Conservation (phyloP, 2,113 vertebrate species). For the Ibidorhyncha struthersii region DNA sequence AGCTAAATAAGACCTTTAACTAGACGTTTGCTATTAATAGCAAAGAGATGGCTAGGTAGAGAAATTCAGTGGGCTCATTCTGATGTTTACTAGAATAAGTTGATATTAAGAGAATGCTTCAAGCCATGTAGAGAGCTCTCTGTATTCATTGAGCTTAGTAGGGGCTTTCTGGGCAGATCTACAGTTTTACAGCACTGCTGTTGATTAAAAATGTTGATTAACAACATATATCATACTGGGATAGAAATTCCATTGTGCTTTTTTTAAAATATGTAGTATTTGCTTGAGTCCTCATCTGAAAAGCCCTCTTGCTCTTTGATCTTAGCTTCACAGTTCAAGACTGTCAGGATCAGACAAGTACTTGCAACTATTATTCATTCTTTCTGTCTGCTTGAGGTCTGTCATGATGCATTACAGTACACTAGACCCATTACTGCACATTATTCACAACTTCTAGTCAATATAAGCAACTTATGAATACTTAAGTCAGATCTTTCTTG, state of each 20-base stretch:
- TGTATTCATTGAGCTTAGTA: not conserved
- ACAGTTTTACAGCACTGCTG: not conserved
- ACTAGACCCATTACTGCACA: not conserved
- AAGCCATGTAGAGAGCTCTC: not conserved
- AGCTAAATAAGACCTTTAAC: not conserved
- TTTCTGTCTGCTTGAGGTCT: not conserved
- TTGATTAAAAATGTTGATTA: not conserved
- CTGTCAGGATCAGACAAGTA: not conserved
- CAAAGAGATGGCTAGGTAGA: not conserved
- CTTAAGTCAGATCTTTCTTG: not conserved
- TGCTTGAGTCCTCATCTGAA: not conserved
- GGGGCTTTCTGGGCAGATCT: not conserved
- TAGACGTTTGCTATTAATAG: not conserved
- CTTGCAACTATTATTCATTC: not conserved
- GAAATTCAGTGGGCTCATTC: not conserved
- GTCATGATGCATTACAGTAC: not conserved
- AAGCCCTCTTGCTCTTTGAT: not conserved
- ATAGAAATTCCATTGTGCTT: not conserved
- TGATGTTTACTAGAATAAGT: not conserved
- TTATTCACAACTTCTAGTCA: not conserved
- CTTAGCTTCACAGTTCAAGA: not conserved
- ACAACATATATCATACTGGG: not conserved
- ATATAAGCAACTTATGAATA: not conserved
- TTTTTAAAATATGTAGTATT: not conserved
- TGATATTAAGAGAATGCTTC: not conserved